Conservation (phyloP, 2,888 invertebrate genomes). For the Apamea epomidion region DNA sequence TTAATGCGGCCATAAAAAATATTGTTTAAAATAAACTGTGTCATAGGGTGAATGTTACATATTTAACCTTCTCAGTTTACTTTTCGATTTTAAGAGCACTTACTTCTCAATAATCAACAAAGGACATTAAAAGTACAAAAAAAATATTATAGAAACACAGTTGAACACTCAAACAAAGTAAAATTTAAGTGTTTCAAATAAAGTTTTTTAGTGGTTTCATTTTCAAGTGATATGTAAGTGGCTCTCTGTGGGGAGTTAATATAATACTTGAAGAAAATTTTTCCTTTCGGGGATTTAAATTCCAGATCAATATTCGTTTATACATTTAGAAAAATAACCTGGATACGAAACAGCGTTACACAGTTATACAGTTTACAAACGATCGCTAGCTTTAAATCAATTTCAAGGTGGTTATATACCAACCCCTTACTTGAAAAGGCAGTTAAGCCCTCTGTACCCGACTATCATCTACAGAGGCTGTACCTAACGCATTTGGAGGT, state of each 20-base stretch:
- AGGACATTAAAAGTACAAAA: not conserved
- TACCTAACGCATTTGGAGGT: slow-evolving; percentile 61
- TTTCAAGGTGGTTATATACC: slow-evolving; percentile 35
- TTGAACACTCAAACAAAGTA: slow-evolving; percentile 13
- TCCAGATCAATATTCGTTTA: slow-evolving; percentile 5
- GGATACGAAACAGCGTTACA: not conserved
- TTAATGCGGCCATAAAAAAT: not conserved
- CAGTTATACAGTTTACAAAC: not conserved
- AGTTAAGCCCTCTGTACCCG: slow-evolving; percentile 56
- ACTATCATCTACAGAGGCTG: slow-evolving; percentile 58
- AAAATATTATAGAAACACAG: slow-evolving; percentile 15
- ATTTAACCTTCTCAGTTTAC: not conserved
- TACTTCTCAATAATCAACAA: too few relatives aligned
- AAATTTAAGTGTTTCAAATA: not conserved
- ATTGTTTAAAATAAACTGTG: not conserved
- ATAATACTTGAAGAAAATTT: slow-evolving; percentile 8
- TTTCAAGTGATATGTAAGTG: not conserved
- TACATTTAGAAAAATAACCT: not conserved
- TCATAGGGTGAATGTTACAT: not conserved
- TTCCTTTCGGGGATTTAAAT: not conserved
- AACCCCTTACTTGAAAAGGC: slow-evolving; percentile 43
- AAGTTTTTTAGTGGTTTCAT: slow-evolving; percentile 4
- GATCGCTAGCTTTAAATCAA: slow-evolving; percentile 36
- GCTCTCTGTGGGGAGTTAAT: not conserved
- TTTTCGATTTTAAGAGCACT: not conserved